Percentiles rank a stretch among this genome's conserved stretches.
phyloP scores from a whole-genome alignment of 2,888 invertebrate species.

The Mamestra brassicae region DNA sequence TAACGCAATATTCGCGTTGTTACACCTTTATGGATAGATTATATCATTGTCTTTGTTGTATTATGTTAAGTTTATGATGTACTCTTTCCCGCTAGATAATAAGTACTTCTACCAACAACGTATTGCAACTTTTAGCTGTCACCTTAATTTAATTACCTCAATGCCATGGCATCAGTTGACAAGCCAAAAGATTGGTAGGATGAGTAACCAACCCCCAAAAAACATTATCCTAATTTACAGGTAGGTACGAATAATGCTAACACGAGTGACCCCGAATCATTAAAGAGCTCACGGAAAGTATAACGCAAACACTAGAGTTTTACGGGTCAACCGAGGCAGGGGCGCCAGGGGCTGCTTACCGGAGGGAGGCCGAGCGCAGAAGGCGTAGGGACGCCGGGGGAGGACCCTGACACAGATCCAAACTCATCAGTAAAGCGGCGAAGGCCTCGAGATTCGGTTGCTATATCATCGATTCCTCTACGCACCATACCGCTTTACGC shows the following conservation, averaged over 20 bases:
- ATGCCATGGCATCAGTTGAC: conserved; percentile 6
- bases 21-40: conserved; percentile 46
- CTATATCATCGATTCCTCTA: conserved; percentile 88
- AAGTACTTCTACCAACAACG: neutral
- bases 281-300: conserved; percentile 81
- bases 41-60: conserved; percentile 52
- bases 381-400: conserved; percentile 84
- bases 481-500: conserved; percentile 83
- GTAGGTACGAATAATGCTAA: conserved; percentile 59
- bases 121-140: conserved; percentile 4
- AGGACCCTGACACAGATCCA: conserved; percentile 90
- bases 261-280: conserved; percentile 77
- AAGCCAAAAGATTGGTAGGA: neutral
- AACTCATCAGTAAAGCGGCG: conserved; percentile 86
- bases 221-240: conserved; percentile 34
- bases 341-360: conserved; percentile 73
- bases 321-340: conserved; percentile 84
- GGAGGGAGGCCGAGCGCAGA: conserved; percentile 78
- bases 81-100: conserved; percentile 13
- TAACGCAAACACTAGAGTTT: conserved; percentile 86
- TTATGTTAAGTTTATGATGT: conserved; percentile 27
- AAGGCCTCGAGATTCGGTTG: conserved; percentile 88
- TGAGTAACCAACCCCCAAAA: neutral
- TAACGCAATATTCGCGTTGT: conserved; percentile 51
- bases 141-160: neutral